These are phyloP conservation scores for Drosophila tropicalis DNA, from an alignment of 1,140 invertebrate genomes.

Conservation along the genomic window DNA sequence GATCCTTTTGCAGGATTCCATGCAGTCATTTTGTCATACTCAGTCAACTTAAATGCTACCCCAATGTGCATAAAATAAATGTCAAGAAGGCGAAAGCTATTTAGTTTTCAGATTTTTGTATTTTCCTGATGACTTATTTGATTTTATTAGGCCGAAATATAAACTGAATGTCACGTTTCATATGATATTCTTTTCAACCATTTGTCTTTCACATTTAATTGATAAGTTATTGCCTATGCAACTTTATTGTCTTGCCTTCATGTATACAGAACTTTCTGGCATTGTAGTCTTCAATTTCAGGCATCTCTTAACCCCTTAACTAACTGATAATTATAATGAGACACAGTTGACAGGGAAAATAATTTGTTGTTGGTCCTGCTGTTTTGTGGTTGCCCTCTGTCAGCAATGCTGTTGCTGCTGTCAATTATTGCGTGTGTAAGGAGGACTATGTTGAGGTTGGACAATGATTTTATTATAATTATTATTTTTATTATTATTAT, in stretches of 20 bases:
- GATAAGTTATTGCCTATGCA: background rate
- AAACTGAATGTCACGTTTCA: too few species aligned
- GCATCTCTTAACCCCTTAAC: background rate
- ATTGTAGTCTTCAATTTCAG: background rate
- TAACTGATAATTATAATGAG: conserved; percentile 21
- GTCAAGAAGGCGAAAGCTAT: too few species aligned
- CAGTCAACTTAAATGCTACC: too few species aligned
- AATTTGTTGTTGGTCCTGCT: conserved; percentile 20
- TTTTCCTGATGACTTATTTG: too few species aligned
- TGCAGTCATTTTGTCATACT: too few species aligned
- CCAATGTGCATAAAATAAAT: too few species aligned
- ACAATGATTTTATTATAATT: conserved; percentile 19
- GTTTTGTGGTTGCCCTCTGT: background rate
- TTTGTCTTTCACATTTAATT: too few species aligned
- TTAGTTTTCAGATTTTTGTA: too few species aligned
- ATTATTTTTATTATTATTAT: conserved; percentile 16
- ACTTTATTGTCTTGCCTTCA: background rate
- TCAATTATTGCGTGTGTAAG: background rate
- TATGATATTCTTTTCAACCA: too few species aligned
- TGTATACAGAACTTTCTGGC: background rate
- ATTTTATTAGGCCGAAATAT: too few species aligned
- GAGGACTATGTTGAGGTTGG: background rate
- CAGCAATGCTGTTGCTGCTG: background rate
- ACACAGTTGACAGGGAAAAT: conserved; percentile 9
- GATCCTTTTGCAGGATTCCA: too few species aligned